Percentiles rank a stretch among this genome's conserved stretches.
phyloP scores from a whole-genome alignment of 2,113 vertebrate species.

The Diadophis punctatus region DNA sequence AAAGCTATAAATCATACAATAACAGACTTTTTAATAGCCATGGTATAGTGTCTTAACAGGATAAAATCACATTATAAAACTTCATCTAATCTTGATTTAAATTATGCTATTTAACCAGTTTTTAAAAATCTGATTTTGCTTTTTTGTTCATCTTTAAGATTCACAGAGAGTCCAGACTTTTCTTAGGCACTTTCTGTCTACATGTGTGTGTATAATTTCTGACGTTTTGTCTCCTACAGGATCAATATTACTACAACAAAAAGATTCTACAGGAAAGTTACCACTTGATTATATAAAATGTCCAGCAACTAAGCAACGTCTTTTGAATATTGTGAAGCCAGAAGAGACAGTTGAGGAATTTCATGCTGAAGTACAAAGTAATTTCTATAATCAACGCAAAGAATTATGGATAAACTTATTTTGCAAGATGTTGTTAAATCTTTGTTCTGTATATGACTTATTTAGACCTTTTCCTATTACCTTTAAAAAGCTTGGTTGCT shows the following conservation, averaged over 20 bases:
- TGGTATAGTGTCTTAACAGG: neutral
- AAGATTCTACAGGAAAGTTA: constrained; percentile 63
- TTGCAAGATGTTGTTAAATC: constrained; percentile 73
- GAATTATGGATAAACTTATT: constrained; percentile 69
- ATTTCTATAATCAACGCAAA: constrained; percentile 57
- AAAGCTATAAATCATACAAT: neutral
- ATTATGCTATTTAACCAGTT: neutral
- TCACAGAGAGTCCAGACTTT: neutral
- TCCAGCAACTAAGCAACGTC: constrained; percentile 70
- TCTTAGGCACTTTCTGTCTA: neutral
- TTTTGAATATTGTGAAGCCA: constrained; percentile 69
- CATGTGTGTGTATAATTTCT: neutral
- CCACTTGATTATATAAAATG: constrained; percentile 78
- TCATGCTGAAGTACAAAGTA: constrained; percentile 45
- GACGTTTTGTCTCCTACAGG: constrained; percentile 70
- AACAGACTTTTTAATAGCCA: neutral
- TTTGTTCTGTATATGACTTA: constrained; percentile 72
- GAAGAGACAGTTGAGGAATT: constrained; percentile 63
- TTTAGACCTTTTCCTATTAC: constrained; percentile 62
- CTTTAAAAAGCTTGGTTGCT: constrained; percentile 47
- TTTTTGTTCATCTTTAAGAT: neutral
- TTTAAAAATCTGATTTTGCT: neutral
- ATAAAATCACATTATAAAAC: neutral
- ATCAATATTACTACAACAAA: constrained; percentile 78
- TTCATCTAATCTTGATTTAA: neutral